These are phyloP conservation scores for Orestias chungarensis DNA, from an alignment of 2,797 vertebrate genomes.

Conservation along the genomic window DNA sequence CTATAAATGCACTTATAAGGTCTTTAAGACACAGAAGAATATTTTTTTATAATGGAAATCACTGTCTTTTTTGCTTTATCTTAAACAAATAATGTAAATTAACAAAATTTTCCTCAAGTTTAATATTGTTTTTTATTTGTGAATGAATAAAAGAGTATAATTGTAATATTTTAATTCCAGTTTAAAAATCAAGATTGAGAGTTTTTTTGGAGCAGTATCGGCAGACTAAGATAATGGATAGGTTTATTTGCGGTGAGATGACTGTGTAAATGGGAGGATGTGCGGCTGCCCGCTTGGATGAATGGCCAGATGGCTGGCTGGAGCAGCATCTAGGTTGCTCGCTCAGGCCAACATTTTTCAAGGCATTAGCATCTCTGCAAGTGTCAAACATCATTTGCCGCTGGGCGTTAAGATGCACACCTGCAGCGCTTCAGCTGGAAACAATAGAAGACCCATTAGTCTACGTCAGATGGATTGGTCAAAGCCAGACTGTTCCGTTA, in stretches of 20 bases:
- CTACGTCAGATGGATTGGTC: constrained; percentile 15
- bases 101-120: too few species aligned
- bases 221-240: constrained; percentile 16
- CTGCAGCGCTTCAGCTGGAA: constrained; percentile 18
- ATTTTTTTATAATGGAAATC: too few species aligned
- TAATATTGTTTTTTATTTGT: not conserved
- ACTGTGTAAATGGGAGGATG: constrained; percentile 33
- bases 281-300: constrained; percentile 27
- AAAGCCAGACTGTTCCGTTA: constrained; percentile 15
- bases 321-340: constrained; percentile 29
- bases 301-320: constrained; percentile 27
- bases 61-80: too few species aligned
- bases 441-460: not conserved
- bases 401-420: constrained; percentile 4
- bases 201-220: constrained; percentile 15
- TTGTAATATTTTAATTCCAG: not conserved
- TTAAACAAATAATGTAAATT: too few species aligned
- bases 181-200: not conserved
- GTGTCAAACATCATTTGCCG: constrained; percentile 3
- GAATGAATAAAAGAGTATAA: not conserved
- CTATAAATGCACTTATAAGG: not conserved
- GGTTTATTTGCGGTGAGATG: constrained; percentile 14
- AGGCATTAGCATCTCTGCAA: constrained; percentile 16
- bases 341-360: constrained; percentile 17
- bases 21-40: too few species aligned